phyloP scores from a whole-genome alignment of 1,140 invertebrate genomes.

The Micrasema minimum region DNA sequence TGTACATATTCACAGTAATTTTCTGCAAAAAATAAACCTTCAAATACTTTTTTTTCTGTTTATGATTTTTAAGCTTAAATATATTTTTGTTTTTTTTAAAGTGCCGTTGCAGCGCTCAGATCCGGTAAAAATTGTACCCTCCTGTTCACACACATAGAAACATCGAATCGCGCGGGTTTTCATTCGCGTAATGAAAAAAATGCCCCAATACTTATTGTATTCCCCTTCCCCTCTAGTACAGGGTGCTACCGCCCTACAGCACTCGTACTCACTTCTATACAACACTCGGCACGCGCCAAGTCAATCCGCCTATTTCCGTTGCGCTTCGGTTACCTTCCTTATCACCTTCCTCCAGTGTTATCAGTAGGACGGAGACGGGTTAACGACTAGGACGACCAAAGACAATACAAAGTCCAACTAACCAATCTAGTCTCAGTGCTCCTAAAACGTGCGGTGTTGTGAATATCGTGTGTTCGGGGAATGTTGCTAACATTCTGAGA shows the following conservation, averaged over 20 bases:
- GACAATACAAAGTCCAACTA: neutral
- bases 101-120: slow-evolving; percentile 40
- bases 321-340: slow-evolving; percentile 39
- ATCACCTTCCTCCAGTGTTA: slow-evolving; percentile 38
- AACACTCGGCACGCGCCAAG: slow-evolving; percentile 52
- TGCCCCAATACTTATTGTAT: slow-evolving; percentile 44
- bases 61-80: no score
- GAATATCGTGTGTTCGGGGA: neutral
- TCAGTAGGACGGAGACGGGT: slow-evolving; percentile 18
- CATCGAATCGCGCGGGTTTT: slow-evolving; percentile 50
- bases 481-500: slow-evolving; percentile 8
- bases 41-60: no score
- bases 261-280: slow-evolving; percentile 26
- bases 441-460: neutral
- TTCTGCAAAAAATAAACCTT: no score
- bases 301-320: slow-evolving; percentile 46
- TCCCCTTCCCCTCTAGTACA: slow-evolving; percentile 20
- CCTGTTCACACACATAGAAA: slow-evolving; percentile 38
- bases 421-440: no score
- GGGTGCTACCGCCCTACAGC: slow-evolving; percentile 21
- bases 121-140: slow-evolving; percentile 44
- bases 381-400: slow-evolving; percentile 7
- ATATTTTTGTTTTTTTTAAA: no score
- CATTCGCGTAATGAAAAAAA: slow-evolving; percentile 51
- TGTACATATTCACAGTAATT: no score